Evolutionary conservation across 1,140 invertebrate species (phyloP).

Genomic region (Bilobella aurantiaca): DNA sequence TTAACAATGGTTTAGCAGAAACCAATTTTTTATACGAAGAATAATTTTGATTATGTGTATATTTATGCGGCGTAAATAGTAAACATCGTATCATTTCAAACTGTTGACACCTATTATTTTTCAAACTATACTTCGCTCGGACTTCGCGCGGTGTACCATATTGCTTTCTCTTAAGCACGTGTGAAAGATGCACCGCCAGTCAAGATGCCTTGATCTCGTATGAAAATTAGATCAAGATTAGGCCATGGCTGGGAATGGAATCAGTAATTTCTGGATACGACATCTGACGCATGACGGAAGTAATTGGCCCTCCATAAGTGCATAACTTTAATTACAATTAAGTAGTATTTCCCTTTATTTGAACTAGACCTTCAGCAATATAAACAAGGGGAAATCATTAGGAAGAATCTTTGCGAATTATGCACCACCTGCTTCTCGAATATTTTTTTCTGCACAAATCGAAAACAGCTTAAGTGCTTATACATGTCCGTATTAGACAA

Average conservation of each 20-base stretch:
- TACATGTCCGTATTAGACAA: too few species aligned
- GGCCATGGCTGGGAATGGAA: neutral
- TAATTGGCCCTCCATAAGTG: neutral
- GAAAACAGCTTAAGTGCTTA: neutral
- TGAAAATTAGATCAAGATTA: neutral
- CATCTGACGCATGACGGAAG: neutral
- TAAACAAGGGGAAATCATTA: neutral
- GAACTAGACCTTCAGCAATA: conserved; percentile 4
- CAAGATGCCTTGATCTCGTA: neutral
- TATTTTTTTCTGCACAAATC: neutral
- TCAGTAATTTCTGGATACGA: neutral
- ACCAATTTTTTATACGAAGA: too few species aligned
- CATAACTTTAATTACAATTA: conserved; percentile 1
- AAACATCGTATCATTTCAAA: too few species aligned
- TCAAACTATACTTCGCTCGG: too few species aligned
- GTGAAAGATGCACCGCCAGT: neutral
- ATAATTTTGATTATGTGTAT: too few species aligned
- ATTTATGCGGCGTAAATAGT: too few species aligned
- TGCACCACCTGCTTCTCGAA: neutral
- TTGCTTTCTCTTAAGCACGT: too few species aligned
- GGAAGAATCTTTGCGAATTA: neutral
- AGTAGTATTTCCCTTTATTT: neutral
- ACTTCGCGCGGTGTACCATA: too few species aligned
- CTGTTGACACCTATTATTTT: too few species aligned
- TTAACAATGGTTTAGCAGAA: too few species aligned